Conservation (phyloP, 1,140 invertebrate species). For the Eufriesea mexicana region DNA sequence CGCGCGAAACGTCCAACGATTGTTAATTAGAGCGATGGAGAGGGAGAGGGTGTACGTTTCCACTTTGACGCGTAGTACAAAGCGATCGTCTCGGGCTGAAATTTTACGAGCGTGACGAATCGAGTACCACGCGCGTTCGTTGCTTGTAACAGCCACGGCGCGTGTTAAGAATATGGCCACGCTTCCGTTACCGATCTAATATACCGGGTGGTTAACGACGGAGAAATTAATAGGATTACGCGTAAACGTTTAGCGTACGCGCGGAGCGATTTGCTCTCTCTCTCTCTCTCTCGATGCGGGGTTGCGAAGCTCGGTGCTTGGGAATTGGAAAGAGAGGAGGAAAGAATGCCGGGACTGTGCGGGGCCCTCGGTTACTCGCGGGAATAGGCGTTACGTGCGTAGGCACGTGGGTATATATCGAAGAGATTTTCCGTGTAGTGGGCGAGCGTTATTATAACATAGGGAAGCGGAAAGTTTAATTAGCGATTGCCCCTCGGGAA, state of each 20-base stretch:
- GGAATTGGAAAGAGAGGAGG: too few relatives aligned
- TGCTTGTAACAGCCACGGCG: not conserved
- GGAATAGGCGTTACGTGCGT: too few relatives aligned
- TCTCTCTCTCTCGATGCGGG: too few relatives aligned
- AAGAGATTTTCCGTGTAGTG: too few relatives aligned
- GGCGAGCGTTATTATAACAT: not conserved
- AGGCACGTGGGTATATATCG: too few relatives aligned
- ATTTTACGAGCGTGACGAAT: slow-evolving; percentile 22
- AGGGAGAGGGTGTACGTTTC: not conserved
- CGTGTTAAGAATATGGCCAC: not conserved
- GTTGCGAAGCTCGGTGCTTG: too few relatives aligned
- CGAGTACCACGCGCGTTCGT: not conserved
- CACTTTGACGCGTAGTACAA: not conserved
- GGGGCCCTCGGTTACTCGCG: too few relatives aligned
- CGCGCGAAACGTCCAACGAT: not conserved
- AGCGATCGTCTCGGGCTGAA: not conserved
- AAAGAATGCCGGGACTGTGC: too few relatives aligned
- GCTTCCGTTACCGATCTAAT: slow-evolving; percentile 33
- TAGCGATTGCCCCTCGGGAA: not conserved
- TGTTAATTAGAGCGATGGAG: not conserved
- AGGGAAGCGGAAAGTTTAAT: not conserved
- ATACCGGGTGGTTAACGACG: not conserved
- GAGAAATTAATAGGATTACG: slow-evolving; percentile 15
- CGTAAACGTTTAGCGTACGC: not conserved
- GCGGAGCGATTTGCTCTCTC: too few relatives aligned